Percentiles rank a stretch among this genome's conserved stretches.
phyloP scores from a whole-genome alignment of 1,140 invertebrate genomes.

The Drosophila mojavensis region DNA sequence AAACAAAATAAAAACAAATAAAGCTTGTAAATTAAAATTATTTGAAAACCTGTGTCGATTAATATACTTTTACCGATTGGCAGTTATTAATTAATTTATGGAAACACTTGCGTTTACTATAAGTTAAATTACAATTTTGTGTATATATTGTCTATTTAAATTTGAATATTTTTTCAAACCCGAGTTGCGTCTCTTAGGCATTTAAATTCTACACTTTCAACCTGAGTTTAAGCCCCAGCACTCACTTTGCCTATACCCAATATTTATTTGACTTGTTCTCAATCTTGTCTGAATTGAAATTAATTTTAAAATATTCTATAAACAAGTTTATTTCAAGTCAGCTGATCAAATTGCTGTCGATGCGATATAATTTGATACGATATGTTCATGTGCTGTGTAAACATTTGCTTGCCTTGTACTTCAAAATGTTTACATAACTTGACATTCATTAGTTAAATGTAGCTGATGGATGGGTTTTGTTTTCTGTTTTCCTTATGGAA shows the following conservation, averaged over 20 bases:
- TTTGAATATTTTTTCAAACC: too few species aligned
- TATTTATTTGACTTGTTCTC: background rate
- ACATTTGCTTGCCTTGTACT: constrained; percentile 21
- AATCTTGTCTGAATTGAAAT: constrained; percentile 39
- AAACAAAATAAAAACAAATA: constrained; percentile 51
- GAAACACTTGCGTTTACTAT: too few species aligned
- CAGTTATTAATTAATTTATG: background rate
- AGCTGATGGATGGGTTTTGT: constrained; percentile 20
- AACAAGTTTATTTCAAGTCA: constrained; percentile 35
- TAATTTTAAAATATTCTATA: constrained; percentile 20
- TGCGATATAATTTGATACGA: constrained; percentile 7
- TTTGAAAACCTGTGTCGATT: background rate
- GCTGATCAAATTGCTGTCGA: constrained; percentile 10
- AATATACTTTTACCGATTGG: background rate
- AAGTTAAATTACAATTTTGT: too few species aligned
- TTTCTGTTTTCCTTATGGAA: background rate
- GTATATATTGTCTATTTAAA: too few species aligned
- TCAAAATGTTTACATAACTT: constrained; percentile 15
- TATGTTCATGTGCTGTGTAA: constrained; percentile 18
- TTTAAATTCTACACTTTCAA: background rate
- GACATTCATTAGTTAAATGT: constrained; percentile 26
- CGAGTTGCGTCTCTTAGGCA: too few species aligned
- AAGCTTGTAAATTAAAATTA: constrained; percentile 73
- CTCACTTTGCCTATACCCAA: background rate
- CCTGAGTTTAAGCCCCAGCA: too few species aligned